Conservation (phyloP, 92 coral and sea anemone species). For the Epizoanthus fatuus region DNA sequence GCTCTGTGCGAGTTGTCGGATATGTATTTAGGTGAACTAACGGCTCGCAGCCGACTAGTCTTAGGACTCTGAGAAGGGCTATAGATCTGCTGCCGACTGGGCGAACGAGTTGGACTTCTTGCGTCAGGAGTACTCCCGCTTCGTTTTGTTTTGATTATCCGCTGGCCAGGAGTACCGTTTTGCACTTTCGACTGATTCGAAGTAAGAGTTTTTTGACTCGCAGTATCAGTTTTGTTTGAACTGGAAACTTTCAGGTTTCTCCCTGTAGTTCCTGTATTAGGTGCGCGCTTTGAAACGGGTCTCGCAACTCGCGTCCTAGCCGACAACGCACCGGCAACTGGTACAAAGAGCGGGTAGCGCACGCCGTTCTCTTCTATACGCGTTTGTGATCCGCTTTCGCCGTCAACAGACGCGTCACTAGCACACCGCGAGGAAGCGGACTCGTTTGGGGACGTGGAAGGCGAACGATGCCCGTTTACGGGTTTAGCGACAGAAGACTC, state of each 20-base stretch:
- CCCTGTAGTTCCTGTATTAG: slow-evolving; percentile 30
- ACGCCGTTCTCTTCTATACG: slow-evolving; percentile 61
- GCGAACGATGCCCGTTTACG: slow-evolving; percentile 56
- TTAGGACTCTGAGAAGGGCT: slow-evolving; percentile 34
- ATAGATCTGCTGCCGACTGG: slow-evolving; percentile 31
- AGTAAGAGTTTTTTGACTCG: not conserved
- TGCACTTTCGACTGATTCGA: slow-evolving; percentile 48
- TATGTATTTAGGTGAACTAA: slow-evolving; percentile 4
- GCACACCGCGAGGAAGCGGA: slow-evolving; percentile 51
- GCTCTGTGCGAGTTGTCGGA: not conserved
- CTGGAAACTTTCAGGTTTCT: slow-evolving; percentile 19
- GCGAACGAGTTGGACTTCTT: slow-evolving; percentile 35
- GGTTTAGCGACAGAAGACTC: slow-evolving; percentile 54
- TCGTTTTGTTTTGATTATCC: slow-evolving; percentile 42
- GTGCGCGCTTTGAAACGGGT: slow-evolving; percentile 52
- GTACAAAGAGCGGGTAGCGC: slow-evolving; percentile 87
- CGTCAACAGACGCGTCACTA: slow-evolving; percentile 37
- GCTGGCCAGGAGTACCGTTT: slow-evolving; percentile 55
- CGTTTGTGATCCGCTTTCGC: slow-evolving; percentile 33
- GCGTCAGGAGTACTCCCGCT: slow-evolving; percentile 62
- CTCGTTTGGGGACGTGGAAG: slow-evolving; percentile 16
- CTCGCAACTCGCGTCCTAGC: slow-evolving; percentile 73
- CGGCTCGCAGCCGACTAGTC: slow-evolving; percentile 24
- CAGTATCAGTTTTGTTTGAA: slow-evolving; percentile 1
- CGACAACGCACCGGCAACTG: slow-evolving; percentile 68